Base-by-base conservation (phyloP, 2,888 invertebrate genomes). In the Branchellion lobata region DNA sequence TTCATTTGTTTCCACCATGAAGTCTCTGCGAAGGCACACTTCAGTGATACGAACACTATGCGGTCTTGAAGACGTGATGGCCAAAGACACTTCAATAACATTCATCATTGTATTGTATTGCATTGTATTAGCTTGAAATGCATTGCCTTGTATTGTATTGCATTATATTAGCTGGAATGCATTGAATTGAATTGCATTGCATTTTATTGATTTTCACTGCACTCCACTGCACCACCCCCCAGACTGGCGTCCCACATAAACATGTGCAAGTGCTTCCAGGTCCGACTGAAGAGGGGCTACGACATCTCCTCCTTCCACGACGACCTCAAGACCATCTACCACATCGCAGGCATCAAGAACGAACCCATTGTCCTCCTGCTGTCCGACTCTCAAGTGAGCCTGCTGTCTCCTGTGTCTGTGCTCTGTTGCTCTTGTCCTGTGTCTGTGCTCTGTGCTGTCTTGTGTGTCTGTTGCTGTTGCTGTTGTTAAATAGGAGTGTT, bases 291-390 rank as follows among this genome's bases (percentile, higher is more conserved):
- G 72, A 90, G 94, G 78, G 93, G 92, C 83, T 95, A 95, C 86
- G 94, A 95, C 85, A 91, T 92, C 77, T 88, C 89, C 14, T 90
- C 92, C 2, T 95, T 95, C 89, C 94, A 94, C 86, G 94, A 95
- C 78, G 95, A 95, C 86, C 87, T 95, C 34, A 91, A 93, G 68
- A 91, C 90, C 81, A 91, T 95, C 87, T 94, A 93, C 86, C 91
- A 92, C 85, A 90, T 91, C 78, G 94, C 94, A 0, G 95, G 95
- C 0, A 91, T 92, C 2, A 86, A 89, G 27, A 91, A 91, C 83
- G 90, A 92, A 81, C 92, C 93, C 81, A 92, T 92, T 0, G 93
- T 94, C 0, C 95, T 95, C 86, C 90, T 95, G 0, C 92, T 95
- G 86, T 93, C 94, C 1, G 95, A 95, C 86, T 94, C 93, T 0